Evolutionary conservation across 1,140 invertebrate genomes (phyloP), one percentile per base, ranked within the genome.

Genomic region (Eumaeus atala): DNA sequence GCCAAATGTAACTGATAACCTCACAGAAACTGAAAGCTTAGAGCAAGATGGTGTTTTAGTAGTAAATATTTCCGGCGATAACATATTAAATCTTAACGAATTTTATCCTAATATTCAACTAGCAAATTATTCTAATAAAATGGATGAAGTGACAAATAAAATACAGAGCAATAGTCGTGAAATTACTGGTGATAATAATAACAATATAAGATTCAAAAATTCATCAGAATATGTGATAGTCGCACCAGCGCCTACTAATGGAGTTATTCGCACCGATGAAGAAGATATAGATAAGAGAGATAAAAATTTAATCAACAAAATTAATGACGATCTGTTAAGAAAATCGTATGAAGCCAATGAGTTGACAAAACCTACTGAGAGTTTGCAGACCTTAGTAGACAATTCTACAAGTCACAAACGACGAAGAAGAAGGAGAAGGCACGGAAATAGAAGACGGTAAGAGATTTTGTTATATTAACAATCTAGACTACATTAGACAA

Each of bases 151-250:
- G 1, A 81, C 75, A 33, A 85, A 86, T 36, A 88, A 89, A 68
- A 88, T 88, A 44, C 88, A 89, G 65, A 88, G 87, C 56, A 88
- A 89, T 42, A 88, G 81, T 58, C 59, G 86, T 53, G 87, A 89
- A 72, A 89, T 88, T 34, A 84, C 83, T 37, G 87, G 84, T 21
- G 85, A 86, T 62, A 73, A 70, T 36, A 85, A 87, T 52, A 81
- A 85, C 53, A 87, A 86, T 63, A 64, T 85, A n/a, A 85, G 85
- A 66, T 68, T 77, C 28, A 87, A 84, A 71, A 77, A 75, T 44
- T 51, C 79, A 38, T 72, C 73, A 36, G 83, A 82, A 28, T 84
- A 84, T 55, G 64, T 80, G 9, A 87, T 80, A 14, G 67, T 87
- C 14, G 84, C 75, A 35, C 84, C 84, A 28, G 82, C 84, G 48